Evolutionary conservation across 2,888 invertebrate genomes (phyloP), one percentile per base, ranked within the genome.

Genomic region (Furcula furcula): DNA sequence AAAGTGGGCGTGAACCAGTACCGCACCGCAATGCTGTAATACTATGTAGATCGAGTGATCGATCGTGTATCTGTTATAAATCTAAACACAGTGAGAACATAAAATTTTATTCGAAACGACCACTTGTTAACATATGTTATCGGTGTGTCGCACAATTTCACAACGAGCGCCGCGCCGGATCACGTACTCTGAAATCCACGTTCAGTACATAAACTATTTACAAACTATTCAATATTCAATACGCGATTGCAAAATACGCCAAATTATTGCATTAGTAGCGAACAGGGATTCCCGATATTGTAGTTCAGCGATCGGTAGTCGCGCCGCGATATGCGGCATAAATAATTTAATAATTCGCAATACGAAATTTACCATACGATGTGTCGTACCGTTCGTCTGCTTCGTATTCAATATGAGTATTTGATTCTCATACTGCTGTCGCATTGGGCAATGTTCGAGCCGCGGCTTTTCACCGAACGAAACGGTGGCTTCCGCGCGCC

Each of bases 301-400:
- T 82, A 86, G 87, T 85, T 80, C 81, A 79, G 85, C 76, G 86
- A 76, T 85, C 85, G 80, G 71, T 62, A 65, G 74, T 71, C 75
- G 67, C 76, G 74, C 76, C 76, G 77, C 77, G 80, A 81, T 85
- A 86, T 87, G 87, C 72, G 83, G 81, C 88, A 87, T 88, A 86
- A 87, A 88, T 88, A 86, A 88, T 87, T 88, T 88, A 88, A 87
- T 88, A 88, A 88, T 87, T 88, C 85, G 87, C 87, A 76, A 86
- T 87, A 87, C 86, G 76, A 80, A 86, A 87, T 88, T 87, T 88
- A 85, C 79, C 87, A 87, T 88, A 85, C 78, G 64, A 71, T 79
- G 75, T 79, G 78, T 76, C 85, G 83, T 86, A 87, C 88, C 87
- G 88, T 88, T 88, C 73, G 59, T 83, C 81, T 74, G 64, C 55